These are phyloP conservation scores for Catharus fuscescens DNA, from an alignment of 2,113 vertebrate genomes.

Conservation along the genomic window DNA sequence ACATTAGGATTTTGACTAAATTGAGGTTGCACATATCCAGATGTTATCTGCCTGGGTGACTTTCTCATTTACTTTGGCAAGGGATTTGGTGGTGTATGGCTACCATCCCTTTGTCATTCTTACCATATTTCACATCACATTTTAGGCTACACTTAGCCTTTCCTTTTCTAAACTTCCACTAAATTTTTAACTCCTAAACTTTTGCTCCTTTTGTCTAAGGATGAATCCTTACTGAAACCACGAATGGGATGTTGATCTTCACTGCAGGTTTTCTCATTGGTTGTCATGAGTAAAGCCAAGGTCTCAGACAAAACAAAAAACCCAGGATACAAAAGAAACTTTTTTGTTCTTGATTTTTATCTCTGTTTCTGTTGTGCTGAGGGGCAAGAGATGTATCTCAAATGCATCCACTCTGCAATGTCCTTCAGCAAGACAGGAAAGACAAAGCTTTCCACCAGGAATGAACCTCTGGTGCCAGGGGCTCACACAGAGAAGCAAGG, in stretches of 20 bases:
- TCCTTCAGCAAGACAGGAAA: background rate
- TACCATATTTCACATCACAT: background rate
- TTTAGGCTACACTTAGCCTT: background rate
- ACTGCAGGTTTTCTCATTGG: background rate
- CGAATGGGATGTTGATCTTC: background rate
- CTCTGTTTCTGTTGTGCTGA: background rate
- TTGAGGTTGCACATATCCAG: slow-evolving; percentile 76
- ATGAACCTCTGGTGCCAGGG: background rate
- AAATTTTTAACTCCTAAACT: background rate
- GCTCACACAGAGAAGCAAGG: background rate
- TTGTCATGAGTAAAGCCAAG: background rate
- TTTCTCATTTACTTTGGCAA: slow-evolving; percentile 57
- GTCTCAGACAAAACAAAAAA: background rate
- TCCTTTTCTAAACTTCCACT: background rate
- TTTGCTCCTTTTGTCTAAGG: background rate
- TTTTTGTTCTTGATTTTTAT: background rate
- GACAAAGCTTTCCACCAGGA: background rate
- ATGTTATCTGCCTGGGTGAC: slow-evolving; percentile 75
- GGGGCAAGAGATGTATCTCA: background rate
- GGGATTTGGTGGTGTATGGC: slow-evolving; percentile 47
- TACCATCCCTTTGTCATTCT: slow-evolving; percentile 58
- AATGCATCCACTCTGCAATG: background rate
- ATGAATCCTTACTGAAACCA: background rate
- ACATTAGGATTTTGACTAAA: slow-evolving; percentile 77
- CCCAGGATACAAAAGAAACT: background rate